Base-by-base conservation (phyloP, 2,888 invertebrate species). In the Ceramica pisi region DNA sequence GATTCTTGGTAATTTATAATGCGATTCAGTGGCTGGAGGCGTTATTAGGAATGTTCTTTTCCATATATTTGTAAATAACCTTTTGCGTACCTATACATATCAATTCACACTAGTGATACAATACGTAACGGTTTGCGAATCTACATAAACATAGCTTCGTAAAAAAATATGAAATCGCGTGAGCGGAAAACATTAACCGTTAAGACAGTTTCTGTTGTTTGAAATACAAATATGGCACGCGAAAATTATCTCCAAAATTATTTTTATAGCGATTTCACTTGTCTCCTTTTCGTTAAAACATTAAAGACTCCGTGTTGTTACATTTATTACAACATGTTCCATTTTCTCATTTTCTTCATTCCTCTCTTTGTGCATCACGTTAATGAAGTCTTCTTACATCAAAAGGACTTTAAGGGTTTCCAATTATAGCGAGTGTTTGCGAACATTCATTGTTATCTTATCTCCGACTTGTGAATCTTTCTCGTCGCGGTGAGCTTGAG, bases 361-460 rank as follows among this genome's bases (percentile, higher is more conserved):
- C 60, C 71, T 61, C 83, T 86, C 86, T 87, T 86, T 86, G 86
- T 86, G 82, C 82, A 87, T 81, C 81, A 84, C 61, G 71, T 83
- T 86, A 78, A 84, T 86, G 84, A 86, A 85, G 78, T 79, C 78
- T 59, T 80, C 70, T 83, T 81, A 87, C 82, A 86, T 86, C 85
- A 88, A 88, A 88, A 86, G 82, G 65, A 78, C 80, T 85, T 85
- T 63, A 80, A 83, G 81, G 78, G 86, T 76, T 81, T 84, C 83
- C 85, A 85, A 85, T 85, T 85, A 85, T 80, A 82, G 76, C 78
- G 83, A 87, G 86, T 87, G 86, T 88, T 87, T 86, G 85, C 83
- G 81, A 83, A 86, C 81, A 82, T 82, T 87, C 83, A 88, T 86
- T 88, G 87, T 88, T 86, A 83, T 86, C 82, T 90, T 88, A 89